These are phyloP conservation scores for Falco biarmicus DNA, from an alignment of 2,797 vertebrate species.

Conservation along the genomic window DNA sequence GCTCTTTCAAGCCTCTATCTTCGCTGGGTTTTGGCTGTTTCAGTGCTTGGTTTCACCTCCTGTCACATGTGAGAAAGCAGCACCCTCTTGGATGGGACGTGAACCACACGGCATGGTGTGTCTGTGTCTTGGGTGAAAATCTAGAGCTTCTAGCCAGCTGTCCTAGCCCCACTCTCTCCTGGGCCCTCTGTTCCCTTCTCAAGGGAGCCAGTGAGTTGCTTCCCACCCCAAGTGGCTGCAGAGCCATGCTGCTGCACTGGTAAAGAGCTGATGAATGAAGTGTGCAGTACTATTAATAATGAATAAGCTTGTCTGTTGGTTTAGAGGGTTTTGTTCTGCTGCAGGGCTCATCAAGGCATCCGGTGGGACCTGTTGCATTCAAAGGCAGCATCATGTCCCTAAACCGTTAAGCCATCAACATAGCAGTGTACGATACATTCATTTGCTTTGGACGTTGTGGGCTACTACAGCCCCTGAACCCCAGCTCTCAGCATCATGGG, in stretches of 20 bases:
- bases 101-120: fast-evolving
- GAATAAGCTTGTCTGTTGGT: conserved; percentile 3
- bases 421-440: no score
- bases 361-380: background rate
- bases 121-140: background rate
- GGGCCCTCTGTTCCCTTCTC: background rate
- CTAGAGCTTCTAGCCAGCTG: background rate
- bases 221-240: background rate
- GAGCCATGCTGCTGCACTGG: background rate
- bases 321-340: conserved; percentile 35
- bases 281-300: conserved; percentile 25
- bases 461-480: background rate
- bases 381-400: background rate
- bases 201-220: background rate
- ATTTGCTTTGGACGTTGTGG: fast-evolving
- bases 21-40: background rate
- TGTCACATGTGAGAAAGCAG: background rate
- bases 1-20: background rate
- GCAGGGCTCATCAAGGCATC: conserved; percentile 5
- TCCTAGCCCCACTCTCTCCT: background rate
- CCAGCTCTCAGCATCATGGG: fast-evolving
- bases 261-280: conserved; percentile 17
- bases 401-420: background rate
- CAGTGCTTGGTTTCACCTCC: background rate
- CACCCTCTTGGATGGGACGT: background rate